Evolutionary conservation across 2,797 vertebrate species (phyloP).

Genomic region (Alouatta caraya): DNA sequence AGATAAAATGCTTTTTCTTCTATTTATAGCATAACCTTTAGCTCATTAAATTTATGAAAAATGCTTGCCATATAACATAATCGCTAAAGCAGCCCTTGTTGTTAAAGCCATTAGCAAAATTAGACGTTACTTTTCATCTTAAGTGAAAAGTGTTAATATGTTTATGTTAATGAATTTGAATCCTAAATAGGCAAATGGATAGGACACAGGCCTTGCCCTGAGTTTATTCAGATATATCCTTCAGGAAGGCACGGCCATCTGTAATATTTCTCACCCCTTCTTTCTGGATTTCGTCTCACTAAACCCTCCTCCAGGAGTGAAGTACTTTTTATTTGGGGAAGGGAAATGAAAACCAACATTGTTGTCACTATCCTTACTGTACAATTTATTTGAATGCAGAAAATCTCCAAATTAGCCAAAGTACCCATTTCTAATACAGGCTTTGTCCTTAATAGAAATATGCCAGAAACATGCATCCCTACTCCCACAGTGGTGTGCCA

Average conservation of each 20-base stretch:
- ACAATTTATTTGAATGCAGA: neutral
- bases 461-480: neutral
- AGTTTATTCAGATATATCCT: neutral
- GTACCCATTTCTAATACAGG: neutral
- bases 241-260: neutral
- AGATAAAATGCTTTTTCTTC: neutral
- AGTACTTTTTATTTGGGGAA: neutral
- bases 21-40: slow-evolving; percentile 12
- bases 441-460: neutral
- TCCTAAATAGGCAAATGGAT: neutral
- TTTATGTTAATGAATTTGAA: slow-evolving; percentile 8
- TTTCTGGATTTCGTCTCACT: neutral
- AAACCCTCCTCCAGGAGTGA: neutral
- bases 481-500: rapidly evolving
- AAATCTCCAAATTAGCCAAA: neutral
- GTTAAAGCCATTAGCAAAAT: slow-evolving; percentile 1
- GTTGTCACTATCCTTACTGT: neutral
- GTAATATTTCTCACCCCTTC: neutral
- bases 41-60: neutral
- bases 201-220: neutral
- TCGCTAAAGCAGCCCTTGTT: slow-evolving; percentile 10
- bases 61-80: neutral
- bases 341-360: neutral
- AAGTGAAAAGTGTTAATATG: neutral
- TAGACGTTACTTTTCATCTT: neutral